These are phyloP conservation scores for Sander lucioperca DNA, from an alignment of 2,113 vertebrate genomes.

Conservation along the genomic window DNA sequence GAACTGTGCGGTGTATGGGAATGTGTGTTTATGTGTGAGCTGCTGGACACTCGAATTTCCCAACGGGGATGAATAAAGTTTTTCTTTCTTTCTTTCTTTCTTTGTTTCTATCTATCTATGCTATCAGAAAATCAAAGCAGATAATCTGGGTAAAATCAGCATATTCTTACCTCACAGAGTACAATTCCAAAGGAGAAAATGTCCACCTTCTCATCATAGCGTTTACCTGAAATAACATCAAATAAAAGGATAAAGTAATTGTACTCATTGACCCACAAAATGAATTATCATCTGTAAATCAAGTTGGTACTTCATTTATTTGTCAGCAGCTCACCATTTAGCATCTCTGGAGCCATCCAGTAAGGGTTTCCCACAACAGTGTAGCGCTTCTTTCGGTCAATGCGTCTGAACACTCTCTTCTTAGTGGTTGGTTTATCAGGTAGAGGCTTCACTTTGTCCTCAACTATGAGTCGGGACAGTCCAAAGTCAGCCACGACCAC, in stretches of 20 bases:
- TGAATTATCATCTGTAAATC: not conserved
- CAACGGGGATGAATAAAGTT: no score
- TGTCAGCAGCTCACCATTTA: conserved; percentile 87
- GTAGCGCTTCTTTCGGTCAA: conserved; percentile 95
- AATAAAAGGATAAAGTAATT: conserved; percentile 22
- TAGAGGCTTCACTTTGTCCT: conserved; percentile 91
- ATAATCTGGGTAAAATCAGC: not conserved
- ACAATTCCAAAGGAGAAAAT: conserved; percentile 98
- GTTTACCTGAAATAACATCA: conserved; percentile 88
- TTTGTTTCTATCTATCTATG: no score
- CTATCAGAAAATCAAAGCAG: conserved; percentile 3
- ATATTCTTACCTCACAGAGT: conserved; percentile 92
- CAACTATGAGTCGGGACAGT: conserved; percentile 92
- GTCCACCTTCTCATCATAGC: conserved; percentile 97
- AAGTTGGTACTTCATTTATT: not conserved
- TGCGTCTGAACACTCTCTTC: conserved; percentile 90
- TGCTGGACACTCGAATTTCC: no score
- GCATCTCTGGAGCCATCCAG: conserved; percentile 99
- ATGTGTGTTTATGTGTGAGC: no score
- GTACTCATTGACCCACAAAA: not conserved
- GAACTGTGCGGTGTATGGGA: no score
- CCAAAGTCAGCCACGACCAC: conserved; percentile 98
- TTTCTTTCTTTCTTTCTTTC: no score
- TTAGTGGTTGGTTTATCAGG: conserved; percentile 89
- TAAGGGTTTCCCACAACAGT: conserved; percentile 98